A percentile compares a stretch with the other conserved stretches of the same genome.
Evolutionary conservation across 2,797 vertebrate genomes (phyloP).

Genomic region (Sylvilagus floridanus): DNA sequence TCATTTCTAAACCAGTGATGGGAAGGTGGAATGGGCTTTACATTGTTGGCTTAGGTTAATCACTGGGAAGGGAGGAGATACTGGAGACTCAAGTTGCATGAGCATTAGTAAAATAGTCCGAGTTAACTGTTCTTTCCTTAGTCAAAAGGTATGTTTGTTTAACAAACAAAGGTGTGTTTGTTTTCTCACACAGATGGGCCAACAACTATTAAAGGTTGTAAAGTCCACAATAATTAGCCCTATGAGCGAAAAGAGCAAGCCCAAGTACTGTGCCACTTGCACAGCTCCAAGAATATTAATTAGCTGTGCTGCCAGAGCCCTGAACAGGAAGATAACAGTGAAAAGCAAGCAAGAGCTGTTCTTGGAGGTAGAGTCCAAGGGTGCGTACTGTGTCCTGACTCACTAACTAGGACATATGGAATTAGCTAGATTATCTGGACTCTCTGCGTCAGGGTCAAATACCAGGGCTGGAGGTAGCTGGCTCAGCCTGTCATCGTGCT

Average conservation of each 20-base stretch:
- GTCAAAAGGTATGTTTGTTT: constrained; percentile 23
- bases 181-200: constrained; percentile 22
- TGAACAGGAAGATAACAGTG: not conserved
- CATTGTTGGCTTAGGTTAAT: not conserved
- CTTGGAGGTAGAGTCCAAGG: not conserved
- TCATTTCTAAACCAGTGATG: not conserved
- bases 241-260: not conserved
- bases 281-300: not conserved
- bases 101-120: not conserved
- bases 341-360: not conserved
- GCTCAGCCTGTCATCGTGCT: constrained; percentile 47
- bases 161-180: not conserved
- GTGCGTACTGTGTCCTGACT: not conserved
- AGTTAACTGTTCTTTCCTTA: not conserved
- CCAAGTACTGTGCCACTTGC: not conserved
- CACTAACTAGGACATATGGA: not conserved
- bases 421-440: constrained; percentile 43
- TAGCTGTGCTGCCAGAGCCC: not conserved
- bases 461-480: constrained; percentile 34
- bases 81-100: not conserved
- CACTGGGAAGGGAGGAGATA: not conserved
- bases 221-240: not conserved
- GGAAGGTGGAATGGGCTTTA: not conserved
- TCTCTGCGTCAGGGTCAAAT: not conserved
- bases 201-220: constrained; percentile 30